Conservation (phyloP, 1,140 invertebrate species). For the Trichonephila clavipes region DNA sequence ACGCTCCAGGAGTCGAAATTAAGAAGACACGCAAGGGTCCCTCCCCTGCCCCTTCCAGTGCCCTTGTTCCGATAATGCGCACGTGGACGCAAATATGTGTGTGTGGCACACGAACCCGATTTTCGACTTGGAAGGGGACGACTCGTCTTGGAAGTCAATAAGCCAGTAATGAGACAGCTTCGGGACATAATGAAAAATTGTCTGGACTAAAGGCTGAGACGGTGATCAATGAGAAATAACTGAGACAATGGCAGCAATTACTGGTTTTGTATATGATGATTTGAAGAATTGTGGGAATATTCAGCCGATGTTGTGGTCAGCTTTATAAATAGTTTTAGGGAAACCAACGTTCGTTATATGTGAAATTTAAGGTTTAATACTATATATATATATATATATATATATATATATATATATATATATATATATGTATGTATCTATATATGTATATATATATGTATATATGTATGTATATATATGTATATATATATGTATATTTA, state of each 20-base stretch:
- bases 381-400: too few species aligned
- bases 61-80: conserved; percentile 41
- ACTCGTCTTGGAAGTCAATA: background rate
- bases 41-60: background rate
- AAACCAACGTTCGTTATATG: too few species aligned
- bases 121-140: background rate
- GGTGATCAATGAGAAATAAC: background rate
- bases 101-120: conserved; percentile 3
- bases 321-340: too few species aligned
- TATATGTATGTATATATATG: too few species aligned
- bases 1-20: conserved; percentile 50
- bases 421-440: too few species aligned
- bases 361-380: too few species aligned
- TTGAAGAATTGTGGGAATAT: too few species aligned
- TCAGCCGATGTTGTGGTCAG: too few species aligned
- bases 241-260: background rate
- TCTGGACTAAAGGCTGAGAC: background rate
- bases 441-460: too few species aligned
- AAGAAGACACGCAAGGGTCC: conserved; percentile 36
- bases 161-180: background rate
- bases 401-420: too few species aligned
- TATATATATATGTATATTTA: too few species aligned
- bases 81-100: conserved; percentile 33
- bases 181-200: background rate
- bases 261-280: background rate